Base-by-base conservation (phyloP, 2,797 vertebrate species). In the Hydrophis major region DNA sequence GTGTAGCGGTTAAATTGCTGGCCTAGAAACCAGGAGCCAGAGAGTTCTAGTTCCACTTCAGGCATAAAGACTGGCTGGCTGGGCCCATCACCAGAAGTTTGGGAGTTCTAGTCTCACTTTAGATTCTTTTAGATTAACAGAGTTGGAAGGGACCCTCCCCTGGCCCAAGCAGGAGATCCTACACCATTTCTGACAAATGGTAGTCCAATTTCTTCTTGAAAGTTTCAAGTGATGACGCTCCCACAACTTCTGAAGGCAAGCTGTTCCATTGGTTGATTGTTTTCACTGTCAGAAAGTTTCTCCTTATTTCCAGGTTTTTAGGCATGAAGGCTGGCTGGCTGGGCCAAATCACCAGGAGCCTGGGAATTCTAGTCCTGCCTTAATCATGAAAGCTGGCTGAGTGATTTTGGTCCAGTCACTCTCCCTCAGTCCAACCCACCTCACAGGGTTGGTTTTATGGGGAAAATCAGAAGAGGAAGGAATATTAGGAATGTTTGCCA, bases 291-390 rank as follows among this genome's bases (percentile, higher is more conserved):
- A 53, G 50, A 53, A 53, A 53, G 8, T 53, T 53, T 53, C 50
- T 53, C 50, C 50, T 53, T 53, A 53, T 53, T 53, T 53, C 50
- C 50, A 53, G 50, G 50, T 53, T 53, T 50, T 66, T 66, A n/a
- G 63, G 28, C 4, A 0, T 13, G 28, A 66, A n/a, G 61, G 4
- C 1, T n/a, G 12, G 63, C 12, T n/a, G 28, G 12, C 28, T 0
- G 2, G 63, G 13, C 13, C 4, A n/a, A 53, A n/a, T 66, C 63
- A 6, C 13, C 13, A 66, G 63, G 13, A 16, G 0, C 28, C 4
- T 66, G 63, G 13, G 63, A 66, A 28, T 66, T 66, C 12, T 66
- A 32, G 28, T 66, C 63, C 56, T 57, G 56, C 56, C 60, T 63
- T 27, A 27, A 63, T 63, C n/a, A 32, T 18, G n/a, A 32, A 69